Percentiles rank a stretch among this genome's conserved stretches.
Conservation (phyloP, 2,888 invertebrate genomes). For the Helicoverpa assulta region DNA sequence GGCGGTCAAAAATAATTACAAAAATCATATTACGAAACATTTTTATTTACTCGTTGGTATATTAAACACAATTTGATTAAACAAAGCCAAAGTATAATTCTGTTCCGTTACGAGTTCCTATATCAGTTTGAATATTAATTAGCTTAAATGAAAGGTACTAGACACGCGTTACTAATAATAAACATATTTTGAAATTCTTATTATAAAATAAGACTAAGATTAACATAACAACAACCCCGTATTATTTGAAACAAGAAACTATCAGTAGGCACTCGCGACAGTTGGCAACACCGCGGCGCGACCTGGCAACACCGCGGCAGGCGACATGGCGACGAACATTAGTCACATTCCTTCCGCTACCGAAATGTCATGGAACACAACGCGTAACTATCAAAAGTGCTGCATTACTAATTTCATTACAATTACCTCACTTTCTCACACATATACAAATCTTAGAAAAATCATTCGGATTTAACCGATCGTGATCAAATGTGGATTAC, state of each 20-base stretch:
- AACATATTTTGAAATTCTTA: conserved; percentile 85
- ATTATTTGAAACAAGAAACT: conserved; percentile 80
- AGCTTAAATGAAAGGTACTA: conserved; percentile 84
- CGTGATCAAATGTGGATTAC: conserved; percentile 62
- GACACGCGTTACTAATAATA: conserved; percentile 84
- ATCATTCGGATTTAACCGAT: conserved; percentile 64
- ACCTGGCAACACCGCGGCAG: neutral
- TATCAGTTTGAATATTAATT: conserved; percentile 83
- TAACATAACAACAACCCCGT: conserved; percentile 88
- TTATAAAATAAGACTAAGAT: conserved; percentile 84
- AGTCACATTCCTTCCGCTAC: conserved; percentile 40
- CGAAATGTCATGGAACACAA: conserved; percentile 66
- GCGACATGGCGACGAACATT: conserved; percentile 10
- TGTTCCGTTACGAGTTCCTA: conserved; percentile 82
- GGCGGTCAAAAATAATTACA: conserved; percentile 89
- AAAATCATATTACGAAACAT: conserved; percentile 89
- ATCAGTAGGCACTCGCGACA: conserved; percentile 59
- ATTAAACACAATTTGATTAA: conserved; percentile 88
- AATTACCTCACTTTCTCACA: conserved; percentile 64
- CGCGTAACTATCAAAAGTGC: conserved; percentile 75
- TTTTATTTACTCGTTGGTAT: conserved; percentile 89
- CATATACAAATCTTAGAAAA: conserved; percentile 76
- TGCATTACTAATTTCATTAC: conserved; percentile 66
- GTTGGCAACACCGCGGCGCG: conserved; percentile 27
- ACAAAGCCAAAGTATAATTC: conserved; percentile 86